Evolutionary conservation across 2,797 vertebrate genomes (phyloP), one percentile per base, ranked within the genome.

Genomic region (Eospalax fontanierii): DNA sequence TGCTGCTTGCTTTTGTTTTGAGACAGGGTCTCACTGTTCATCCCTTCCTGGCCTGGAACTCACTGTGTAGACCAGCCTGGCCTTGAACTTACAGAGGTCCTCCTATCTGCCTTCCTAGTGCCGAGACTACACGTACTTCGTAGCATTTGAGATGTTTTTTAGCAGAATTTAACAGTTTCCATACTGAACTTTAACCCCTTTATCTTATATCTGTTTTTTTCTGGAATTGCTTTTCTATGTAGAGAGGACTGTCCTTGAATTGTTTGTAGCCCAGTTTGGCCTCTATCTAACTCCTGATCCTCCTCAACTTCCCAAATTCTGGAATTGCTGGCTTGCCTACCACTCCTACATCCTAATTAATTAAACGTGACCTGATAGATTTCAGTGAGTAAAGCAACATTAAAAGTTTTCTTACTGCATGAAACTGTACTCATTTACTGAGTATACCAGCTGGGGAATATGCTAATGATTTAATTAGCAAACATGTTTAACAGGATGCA

Each of bases 381-480:
- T 43, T 65, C 40, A 40, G 26, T 68, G 24, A 75, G n/a, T 26
- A 70, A 75, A 87, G n/a, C 18, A 4, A 33, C 54, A 6, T 71
- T 86, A 26, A 82, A 73, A 80, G 40, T 91, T 90, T 90, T 43
- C 74, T 89, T 38, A 4, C 43, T 54, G 63, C 43, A 9, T 79
- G 76, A 26, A 46, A 35, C 30, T 78, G 46, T 89, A 2, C 33
- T 14, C 43, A 46, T 43, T 66, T 70, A 57, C 3, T 76, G 54
- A 43, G 71, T 63, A 21, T 70, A 6, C 65, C 7, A 24, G 14
- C 22, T 26, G 59, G 85, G 78, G 50, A 30, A 30, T 81, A 74
- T 73, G 71, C 40, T 70, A 38, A 8, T 54, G 78, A 65, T 22
- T 83, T 86, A 66, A 92, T 92, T 79, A 91, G 22, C 59, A 38